A percentile compares a stretch with the other conserved stretches of the same genome.
Evolutionary conservation across 2,113 vertebrate species (phyloP).

Genomic region (Rhodinocichla rosea): DNA sequence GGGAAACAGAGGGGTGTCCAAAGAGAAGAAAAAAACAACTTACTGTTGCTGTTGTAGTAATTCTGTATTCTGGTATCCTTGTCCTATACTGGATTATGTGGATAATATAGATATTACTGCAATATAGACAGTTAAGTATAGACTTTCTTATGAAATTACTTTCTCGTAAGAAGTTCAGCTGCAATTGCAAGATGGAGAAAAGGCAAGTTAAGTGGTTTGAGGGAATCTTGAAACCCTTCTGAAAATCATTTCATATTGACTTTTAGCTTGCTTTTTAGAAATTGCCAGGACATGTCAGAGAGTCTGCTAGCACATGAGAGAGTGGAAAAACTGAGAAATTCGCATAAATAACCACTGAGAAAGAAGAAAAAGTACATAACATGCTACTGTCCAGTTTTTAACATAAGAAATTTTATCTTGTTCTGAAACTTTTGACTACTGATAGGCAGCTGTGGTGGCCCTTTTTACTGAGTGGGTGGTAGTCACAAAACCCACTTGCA

Average conservation of each 20-base stretch:
- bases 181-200: background rate
- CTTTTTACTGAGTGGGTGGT: rapidly evolving
- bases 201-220: background rate
- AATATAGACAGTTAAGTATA: background rate
- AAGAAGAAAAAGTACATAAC: background rate
- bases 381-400: background rate
- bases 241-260: background rate
- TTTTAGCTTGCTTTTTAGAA: background rate
- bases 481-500: background rate
- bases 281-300: background rate
- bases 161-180: background rate
- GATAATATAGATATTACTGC: no score
- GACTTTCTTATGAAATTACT: background rate
- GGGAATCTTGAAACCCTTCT: background rate
- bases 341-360: background rate
- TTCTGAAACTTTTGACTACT: background rate
- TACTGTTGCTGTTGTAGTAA: background rate
- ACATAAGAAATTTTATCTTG: background rate
- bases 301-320: background rate
- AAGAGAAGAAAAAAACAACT: background rate
- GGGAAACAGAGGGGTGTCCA: background rate
- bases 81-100: background rate
- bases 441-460: background rate
- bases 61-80: background rate
- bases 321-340: background rate